Percentiles rank a stretch among this genome's conserved stretches.
These are phyloP conservation scores for Bruchidius siliquastri DNA, from an alignment of 2,888 invertebrate genomes.

Conservation along the genomic window DNA sequence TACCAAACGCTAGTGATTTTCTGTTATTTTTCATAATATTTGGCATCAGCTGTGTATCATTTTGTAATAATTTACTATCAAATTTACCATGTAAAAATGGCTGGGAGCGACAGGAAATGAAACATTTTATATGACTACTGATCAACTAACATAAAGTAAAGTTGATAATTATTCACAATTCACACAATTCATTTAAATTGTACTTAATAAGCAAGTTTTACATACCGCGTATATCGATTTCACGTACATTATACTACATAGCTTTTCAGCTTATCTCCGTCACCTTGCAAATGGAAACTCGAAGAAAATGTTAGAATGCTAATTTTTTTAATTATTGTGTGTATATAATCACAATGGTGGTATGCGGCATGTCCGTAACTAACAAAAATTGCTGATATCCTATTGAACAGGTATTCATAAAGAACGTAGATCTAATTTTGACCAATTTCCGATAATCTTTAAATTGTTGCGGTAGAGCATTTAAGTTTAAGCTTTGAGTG, in stretches of 20 bases:
- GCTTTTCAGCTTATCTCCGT: neutral
- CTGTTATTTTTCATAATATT: no score
- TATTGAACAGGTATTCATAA: no score
- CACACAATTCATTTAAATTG: neutral
- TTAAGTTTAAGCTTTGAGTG: no score
- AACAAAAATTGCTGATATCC: neutral
- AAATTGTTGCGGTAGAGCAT: no score
- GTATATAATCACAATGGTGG: neutral
- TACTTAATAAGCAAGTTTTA: neutral
- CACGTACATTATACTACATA: neutral
- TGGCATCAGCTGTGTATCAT: no score
- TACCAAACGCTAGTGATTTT: no score
- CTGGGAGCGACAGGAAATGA: neutral
- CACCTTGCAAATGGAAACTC: neutral
- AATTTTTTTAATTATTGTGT: neutral
- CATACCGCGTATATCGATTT: neutral
- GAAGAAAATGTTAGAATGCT: neutral
- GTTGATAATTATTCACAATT: neutral
- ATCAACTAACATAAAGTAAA: neutral
- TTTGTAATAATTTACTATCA: no score
- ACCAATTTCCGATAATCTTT: no score
- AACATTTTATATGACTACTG: neutral
- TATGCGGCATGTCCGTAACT: neutral
- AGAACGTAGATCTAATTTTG: no score
- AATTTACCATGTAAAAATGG: neutral